Evolutionary conservation across 1,140 invertebrate genomes (phyloP).

Genomic region (Oreohelix idahoensis): DNA sequence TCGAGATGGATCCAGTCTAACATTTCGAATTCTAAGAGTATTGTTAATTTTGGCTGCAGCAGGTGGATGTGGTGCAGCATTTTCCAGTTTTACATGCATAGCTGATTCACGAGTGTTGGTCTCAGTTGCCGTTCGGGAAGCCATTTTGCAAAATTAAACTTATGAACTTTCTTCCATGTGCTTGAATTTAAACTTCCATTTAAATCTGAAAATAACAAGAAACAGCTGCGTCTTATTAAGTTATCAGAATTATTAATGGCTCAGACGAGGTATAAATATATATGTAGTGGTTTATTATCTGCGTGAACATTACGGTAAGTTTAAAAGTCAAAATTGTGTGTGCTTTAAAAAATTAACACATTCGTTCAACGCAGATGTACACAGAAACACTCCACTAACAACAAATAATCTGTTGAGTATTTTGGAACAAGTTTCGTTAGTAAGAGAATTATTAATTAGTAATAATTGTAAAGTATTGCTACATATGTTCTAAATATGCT

Average conservation of each 20-base stretch:
- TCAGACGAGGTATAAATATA: too few species aligned
- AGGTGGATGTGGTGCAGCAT: conserved; percentile 42
- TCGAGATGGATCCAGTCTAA: conserved; percentile 66
- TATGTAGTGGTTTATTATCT: too few species aligned
- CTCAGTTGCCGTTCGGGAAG: conserved; percentile 51
- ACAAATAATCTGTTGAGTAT: conserved; percentile 9
- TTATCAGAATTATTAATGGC: too few species aligned
- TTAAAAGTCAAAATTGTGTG: too few species aligned
- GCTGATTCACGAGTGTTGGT: conserved; percentile 55
- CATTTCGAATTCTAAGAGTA: conserved; percentile 46
- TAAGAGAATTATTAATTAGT: too few species aligned
- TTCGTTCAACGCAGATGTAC: neutral
- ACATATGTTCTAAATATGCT: too few species aligned
- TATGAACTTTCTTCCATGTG: too few species aligned
- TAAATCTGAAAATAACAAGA: too few species aligned
- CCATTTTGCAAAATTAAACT: conserved; percentile 48
- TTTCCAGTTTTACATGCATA: conserved; percentile 55
- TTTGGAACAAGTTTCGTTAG: neutral
- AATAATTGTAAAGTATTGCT: too few species aligned
- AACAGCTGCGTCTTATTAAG: too few species aligned
- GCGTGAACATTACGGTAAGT: too few species aligned
- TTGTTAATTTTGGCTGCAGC: conserved; percentile 44
- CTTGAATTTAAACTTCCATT: too few species aligned
- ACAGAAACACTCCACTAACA: conserved; percentile 6
- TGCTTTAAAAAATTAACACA: neutral